These are phyloP conservation scores for Passer montanus DNA, from an alignment of 2,113 vertebrate genomes.

Conservation along the genomic window DNA sequence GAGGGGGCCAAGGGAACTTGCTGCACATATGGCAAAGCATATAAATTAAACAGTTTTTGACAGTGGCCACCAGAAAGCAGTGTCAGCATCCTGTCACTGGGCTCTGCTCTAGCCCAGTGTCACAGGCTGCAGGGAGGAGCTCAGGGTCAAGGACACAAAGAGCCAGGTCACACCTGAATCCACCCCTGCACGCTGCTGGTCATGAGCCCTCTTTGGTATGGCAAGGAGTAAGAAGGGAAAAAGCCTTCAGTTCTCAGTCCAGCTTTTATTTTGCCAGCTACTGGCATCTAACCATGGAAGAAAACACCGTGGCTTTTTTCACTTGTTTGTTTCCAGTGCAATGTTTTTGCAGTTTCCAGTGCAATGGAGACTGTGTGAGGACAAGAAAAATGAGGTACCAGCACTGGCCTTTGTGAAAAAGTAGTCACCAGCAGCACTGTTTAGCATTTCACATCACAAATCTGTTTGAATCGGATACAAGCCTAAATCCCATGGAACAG, in stretches of 20 bases:
- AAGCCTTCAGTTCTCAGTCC: neutral
- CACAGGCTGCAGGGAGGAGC: neutral
- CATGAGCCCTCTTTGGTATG: neutral
- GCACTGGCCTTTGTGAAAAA: neutral
- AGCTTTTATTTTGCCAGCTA: neutral
- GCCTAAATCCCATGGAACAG: constrained; percentile 26
- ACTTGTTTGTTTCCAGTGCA: constrained; percentile 1
- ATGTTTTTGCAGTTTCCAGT: neutral
- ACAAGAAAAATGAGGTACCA: constrained; percentile 20
- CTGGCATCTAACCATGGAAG: neutral
- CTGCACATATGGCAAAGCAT: neutral
- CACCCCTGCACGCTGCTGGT: fast-evolving
- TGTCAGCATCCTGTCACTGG: neutral
- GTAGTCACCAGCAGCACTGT: neutral
- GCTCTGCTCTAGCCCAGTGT: neutral
- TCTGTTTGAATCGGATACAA: constrained; percentile 2
- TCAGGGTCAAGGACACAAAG: neutral
- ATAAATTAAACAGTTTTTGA: constrained; percentile 41
- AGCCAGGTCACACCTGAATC: fast-evolving
- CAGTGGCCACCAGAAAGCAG: neutral
- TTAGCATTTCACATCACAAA: constrained; percentile 8
- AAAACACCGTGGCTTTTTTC: neutral
- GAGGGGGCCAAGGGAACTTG: neutral
- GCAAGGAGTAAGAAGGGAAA: neutral
- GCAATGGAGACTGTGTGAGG: neutral